Conservation (phyloP, 2,888 invertebrate genomes). For the Oscheius myriophilus region DNA sequence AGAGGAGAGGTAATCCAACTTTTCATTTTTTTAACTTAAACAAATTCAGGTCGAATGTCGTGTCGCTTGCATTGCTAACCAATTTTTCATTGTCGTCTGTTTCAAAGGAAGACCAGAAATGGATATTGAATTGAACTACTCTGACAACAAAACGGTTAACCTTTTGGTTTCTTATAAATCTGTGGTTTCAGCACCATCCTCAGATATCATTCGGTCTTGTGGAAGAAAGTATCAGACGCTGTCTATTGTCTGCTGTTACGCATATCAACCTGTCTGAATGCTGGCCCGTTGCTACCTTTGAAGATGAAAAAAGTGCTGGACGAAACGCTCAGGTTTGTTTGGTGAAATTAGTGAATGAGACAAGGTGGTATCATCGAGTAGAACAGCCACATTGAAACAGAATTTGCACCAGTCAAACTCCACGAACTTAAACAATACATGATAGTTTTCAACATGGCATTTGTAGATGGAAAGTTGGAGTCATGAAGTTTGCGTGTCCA, state of each 20-base stretch:
- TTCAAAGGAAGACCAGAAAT: slow-evolving; percentile 67
- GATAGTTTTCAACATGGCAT: no score
- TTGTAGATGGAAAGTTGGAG: no score
- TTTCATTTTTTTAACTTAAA: neutral
- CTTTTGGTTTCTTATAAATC: neutral
- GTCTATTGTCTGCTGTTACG: slow-evolving; percentile 68
- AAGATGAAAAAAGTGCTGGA: slow-evolving; percentile 14
- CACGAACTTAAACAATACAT: slow-evolving; percentile 9
- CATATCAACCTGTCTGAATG: slow-evolving; percentile 66
- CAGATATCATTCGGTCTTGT: slow-evolving; percentile 53
- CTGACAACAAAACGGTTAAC: slow-evolving; percentile 54
- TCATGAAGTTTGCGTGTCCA: no score
- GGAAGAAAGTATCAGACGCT: slow-evolving; percentile 71
- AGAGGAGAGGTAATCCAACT: slow-evolving; percentile 63
- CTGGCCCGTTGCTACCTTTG: slow-evolving; percentile 27
- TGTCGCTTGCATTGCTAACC: slow-evolving; percentile 68
- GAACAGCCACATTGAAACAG: no score
- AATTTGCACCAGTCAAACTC: no score
- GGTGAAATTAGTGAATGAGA: no score
- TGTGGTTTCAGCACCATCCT: slow-evolving; percentile 32
- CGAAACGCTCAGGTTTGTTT: no score
- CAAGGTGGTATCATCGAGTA: no score
- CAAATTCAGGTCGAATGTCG: slow-evolving; percentile 62
- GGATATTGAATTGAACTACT: slow-evolving; percentile 59
- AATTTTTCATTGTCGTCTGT: slow-evolving; percentile 69